Evolutionary conservation across 1,140 invertebrate species (phyloP), one percentile per base, ranked within the genome.

Genomic region (Chlorops oryzae): DNA sequence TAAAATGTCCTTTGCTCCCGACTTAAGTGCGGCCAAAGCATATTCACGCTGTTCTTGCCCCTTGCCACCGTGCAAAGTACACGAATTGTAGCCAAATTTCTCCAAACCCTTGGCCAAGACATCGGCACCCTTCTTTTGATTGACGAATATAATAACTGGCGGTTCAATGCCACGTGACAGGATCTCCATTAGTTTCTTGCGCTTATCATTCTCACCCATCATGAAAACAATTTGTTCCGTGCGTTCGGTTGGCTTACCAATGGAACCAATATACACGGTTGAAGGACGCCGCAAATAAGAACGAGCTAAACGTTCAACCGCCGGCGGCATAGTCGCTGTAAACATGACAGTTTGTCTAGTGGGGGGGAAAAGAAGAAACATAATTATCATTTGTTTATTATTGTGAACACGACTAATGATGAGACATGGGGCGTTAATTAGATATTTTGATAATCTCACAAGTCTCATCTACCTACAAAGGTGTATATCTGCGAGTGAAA

Each of bases 101-200:
- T 98, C 94, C 61, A 99, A 76, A 37, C 93, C 92, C 75, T 95
- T 95, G 27, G 95, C 95, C 69, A 99, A 76, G 1, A 99, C 87
- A 77, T 99, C 97, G 1, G 95, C 97, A 55, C 96, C 96, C 76
- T 98, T 99, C 83, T 99, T 99, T 75, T 99, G 96, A 74, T 99
- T 99, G 56, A 99, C 97, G 67, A 99, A 99, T 62, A 99, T 98
- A 62, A 99, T 99, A 44, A 99, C 88, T 2, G 97, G 97, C 3
- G 95, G 95, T 69, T 95, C 92, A 34, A 96, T 84, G 7, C 90
- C 88, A 49, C 85, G 79, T 53, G 85, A 86, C 5, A 94, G 75
- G 59, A 92, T 88, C 64, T 92, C 88, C 74, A 92, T 85, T 3
- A 94, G 77, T 74, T 91, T 92, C 62, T 86, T 87, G 46, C 91